phyloP scores from a whole-genome alignment of 1,140 invertebrate genomes.

The Armadillidium nasatum region DNA sequence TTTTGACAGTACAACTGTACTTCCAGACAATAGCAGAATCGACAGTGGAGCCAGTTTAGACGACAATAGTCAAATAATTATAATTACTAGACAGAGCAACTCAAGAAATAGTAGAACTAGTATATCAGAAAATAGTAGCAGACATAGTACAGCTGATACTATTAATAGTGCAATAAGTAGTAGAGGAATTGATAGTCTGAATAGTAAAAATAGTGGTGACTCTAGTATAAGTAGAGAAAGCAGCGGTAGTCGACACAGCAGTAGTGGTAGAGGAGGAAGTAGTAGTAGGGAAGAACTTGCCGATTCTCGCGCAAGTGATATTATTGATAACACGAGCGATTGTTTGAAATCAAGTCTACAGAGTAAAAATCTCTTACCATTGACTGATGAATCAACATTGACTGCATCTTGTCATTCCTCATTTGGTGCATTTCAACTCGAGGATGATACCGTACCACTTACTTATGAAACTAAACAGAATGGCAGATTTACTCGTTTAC shows the following conservation, averaged over 20 bases:
- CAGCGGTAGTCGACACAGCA: neutral
- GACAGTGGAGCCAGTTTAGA: constrained; percentile 14
- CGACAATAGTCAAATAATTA: constrained; percentile 33
- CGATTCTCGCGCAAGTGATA: neutral
- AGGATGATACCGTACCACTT: neutral
- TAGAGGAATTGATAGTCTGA: constrained; percentile 8
- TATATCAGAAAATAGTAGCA: constrained; percentile 25
- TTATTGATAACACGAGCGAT: neutral
- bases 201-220: neutral
- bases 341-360: neutral
- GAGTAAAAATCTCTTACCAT: neutral
- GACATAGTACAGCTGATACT: constrained; percentile 32
- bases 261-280: constrained; percentile 6
- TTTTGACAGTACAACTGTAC: constrained; percentile 35
- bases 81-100: constrained; percentile 23
- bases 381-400: neutral
- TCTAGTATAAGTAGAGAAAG: neutral
- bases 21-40: neutral
- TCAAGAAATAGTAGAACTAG: neutral
- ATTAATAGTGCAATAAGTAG: constrained; percentile 32
- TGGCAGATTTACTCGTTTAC: neutral
- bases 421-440: neutral
- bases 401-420: neutral
- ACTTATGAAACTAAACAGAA: neutral
- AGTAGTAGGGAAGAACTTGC: constrained; percentile 1